These are phyloP conservation scores for Dioctria rufipes DNA, from an alignment of 2,888 invertebrate species.

Conservation along the genomic window DNA sequence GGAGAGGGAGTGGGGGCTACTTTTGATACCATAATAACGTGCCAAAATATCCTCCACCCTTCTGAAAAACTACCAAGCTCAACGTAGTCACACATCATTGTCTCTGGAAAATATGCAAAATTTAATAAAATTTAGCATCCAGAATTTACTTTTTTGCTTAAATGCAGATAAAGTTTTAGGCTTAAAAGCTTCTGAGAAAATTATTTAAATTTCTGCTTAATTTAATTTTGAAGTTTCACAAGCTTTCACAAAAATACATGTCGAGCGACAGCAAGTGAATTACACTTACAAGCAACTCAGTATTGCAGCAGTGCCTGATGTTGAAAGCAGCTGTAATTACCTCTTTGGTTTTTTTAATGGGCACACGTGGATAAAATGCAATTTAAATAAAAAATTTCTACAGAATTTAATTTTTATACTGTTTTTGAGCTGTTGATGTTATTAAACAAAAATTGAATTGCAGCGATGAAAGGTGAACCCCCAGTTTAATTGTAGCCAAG, in stretches of 20 bases:
- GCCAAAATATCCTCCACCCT: too few species aligned
- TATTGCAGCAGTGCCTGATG: neutral
- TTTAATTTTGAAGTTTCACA: neutral
- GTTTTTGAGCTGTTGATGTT: too few species aligned
- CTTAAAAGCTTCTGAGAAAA: conserved; percentile 7
- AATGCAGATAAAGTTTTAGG: neutral
- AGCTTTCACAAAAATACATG: neutral
- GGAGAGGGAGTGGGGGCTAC: too few species aligned
- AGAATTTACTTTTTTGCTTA: neutral
- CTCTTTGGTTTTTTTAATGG: too few species aligned
- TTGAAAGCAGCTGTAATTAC: neutral
- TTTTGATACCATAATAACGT: too few species aligned
- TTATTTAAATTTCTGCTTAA: conserved; percentile 12
- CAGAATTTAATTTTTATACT: too few species aligned
- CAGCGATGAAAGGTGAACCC: too few species aligned
- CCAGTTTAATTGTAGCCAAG: too few species aligned
- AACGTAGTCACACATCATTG: conserved; percentile 6
- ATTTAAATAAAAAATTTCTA: too few species aligned
- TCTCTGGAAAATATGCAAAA: neutral
- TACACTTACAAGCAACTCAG: neutral
- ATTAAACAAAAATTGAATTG: too few species aligned
- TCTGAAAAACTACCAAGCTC: neutral
- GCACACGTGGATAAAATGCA: too few species aligned
- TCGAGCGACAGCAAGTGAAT: neutral
- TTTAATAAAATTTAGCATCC: conserved; percentile 35